Evolutionary conservation across 2,888 invertebrate genomes (phyloP), one percentile per base, ranked within the genome.

Genomic region (Apotomis capreana): DNA sequence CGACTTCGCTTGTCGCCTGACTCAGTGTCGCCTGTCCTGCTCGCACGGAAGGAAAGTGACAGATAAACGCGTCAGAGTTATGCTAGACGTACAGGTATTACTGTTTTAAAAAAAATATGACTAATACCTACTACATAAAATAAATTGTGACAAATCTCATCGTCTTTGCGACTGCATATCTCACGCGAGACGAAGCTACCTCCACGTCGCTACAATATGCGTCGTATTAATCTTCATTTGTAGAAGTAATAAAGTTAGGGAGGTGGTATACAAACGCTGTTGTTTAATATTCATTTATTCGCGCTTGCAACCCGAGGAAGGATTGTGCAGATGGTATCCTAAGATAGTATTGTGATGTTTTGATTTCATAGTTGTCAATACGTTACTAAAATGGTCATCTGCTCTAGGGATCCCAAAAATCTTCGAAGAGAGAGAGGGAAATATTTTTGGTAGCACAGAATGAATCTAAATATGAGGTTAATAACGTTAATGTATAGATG

Each of bases 161-260:
- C 65, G 26, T n/a, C 26, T 46, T 64, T 15, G 54, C 49, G 49
- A 49, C 49, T 65, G 65, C 65, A 65, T 65, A 65, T 40, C 37
- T 65, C n/a, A 46, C 65, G 44, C 8, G 44, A 65, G 46, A 57
- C 8, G 51, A 6, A 57, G 54, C 44, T 63, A 44, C 44, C 64
- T 40, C 40, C 12, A 12, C 26, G 49, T 26, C 12, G 15, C n/a
- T n/a, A 46, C 55, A 12, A n/a, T 52, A 10, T 12, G 12, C 51
- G 26, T 44, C 15, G 65, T 46, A 64, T 64, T 65, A 65, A 65
- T 65, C 65, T 65, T 57, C 65, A 57, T 65, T 65, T 57, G 9
- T 4, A 5, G 4, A 5, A 9, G 65, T 65, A 64, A 64, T 64
- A 65, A 65, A 57, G 65, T 65, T 55, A 36, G 46, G 65, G 26